Evolutionary conservation across 2,113 vertebrate genomes (phyloP), one percentile per base, ranked within the genome.

Genomic region (Ascaphus truei): DNA sequence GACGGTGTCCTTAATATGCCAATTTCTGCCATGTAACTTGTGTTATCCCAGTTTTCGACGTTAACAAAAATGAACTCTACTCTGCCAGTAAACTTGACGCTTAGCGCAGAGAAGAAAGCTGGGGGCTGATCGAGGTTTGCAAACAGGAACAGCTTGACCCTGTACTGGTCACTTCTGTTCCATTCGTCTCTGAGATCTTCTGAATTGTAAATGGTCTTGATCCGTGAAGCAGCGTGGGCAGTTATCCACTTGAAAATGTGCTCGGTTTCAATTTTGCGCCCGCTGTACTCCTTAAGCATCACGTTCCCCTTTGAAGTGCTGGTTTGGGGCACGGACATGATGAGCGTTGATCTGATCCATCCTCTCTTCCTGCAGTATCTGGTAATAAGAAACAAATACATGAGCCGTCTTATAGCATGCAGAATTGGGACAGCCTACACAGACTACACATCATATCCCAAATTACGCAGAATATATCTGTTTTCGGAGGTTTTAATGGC

Each of bases 201-300:
- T 0, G 92, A 89, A 9, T 62, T 81, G 63, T 85, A 91, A 67
- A 98, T 86, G 3, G 94, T 98, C 85, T 96, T 98, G 80, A 99
- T 93, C 23, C 95, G 92, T 33, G 95, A 93, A 34, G 96, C 94
- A 25, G 95, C 93, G 0, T 96, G 95, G 1, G 94, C 92, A 3
- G 95, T 98, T 89, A 99, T 96, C 97, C 97, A 99, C 73, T 95
- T 95, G 77, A 98, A 98, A 77, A 99, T 95, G 78, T 96, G 92
- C 43, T 98, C 95, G 0, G 89, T 92, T 72, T 97, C 95, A 0
- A 93, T 82, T 68, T 62, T 91, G 16, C 74, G 87, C 33, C 96
- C 95, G 0, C 74, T 86, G 64, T 98, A 99, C 48, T 99, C 96
- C 75, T 98, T 98, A 0, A 99, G 89, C 93, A 97, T 96, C 18